These are phyloP conservation scores for Arrhopalites spinosus DNA, from an alignment of 2,888 invertebrate species.

Conservation along the genomic window DNA sequence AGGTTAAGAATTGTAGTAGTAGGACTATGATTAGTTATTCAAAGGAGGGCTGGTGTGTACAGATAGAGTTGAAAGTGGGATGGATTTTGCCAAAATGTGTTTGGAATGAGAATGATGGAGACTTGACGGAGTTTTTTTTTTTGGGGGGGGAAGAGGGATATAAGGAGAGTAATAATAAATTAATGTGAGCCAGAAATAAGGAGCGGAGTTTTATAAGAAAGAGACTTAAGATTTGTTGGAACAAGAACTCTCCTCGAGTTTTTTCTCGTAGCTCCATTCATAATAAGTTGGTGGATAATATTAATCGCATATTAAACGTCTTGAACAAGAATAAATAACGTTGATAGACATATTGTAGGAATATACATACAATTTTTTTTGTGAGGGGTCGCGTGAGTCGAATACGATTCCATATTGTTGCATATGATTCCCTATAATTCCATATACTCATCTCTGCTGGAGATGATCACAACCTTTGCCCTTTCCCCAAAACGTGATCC, in stretches of 20 bases:
- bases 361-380: conserved; percentile 40
- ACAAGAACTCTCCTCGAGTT: background rate
- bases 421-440: no score
- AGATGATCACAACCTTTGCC: conserved; percentile 56
- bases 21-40: no score
- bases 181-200: no score
- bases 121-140: background rate
- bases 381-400: conserved; percentile 54
- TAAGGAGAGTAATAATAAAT: conserved; percentile 2
- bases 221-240: background rate
- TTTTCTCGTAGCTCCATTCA: conserved; percentile 21
- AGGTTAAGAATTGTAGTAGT: no score
- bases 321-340: conserved; percentile 49
- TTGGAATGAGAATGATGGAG: conserved; percentile 23
- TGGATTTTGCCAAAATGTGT: conserved; percentile 20
- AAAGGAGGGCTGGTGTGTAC: background rate
- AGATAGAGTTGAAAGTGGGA: background rate
- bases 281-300: conserved; percentile 38
- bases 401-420: conserved; percentile 55
- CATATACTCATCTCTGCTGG: conserved; percentile 56
- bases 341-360: conserved; percentile 54
- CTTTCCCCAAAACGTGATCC: conserved; percentile 53
- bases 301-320: conserved; percentile 53
- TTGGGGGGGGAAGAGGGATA: background rate
- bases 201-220: background rate